Percentiles rank a stretch among this genome's conserved stretches.
phyloP scores from a whole-genome alignment of 2,113 vertebrate genomes.

The Cololabis saira region DNA sequence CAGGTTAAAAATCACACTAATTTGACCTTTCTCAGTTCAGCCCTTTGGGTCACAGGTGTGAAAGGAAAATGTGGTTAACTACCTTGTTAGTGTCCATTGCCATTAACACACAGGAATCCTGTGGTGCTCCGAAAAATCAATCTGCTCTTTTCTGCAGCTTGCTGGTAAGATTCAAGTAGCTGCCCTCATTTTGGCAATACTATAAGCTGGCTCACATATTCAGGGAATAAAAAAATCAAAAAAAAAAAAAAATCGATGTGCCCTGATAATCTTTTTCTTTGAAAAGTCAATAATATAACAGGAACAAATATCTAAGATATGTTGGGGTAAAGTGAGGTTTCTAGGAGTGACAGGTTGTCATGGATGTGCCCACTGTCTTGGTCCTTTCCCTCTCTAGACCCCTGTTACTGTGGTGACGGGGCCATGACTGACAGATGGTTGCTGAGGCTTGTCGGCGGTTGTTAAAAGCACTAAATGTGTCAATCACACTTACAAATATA shows the following conservation, averaged over 20 bases:
- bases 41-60: constrained; percentile 17
- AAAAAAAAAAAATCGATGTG: constrained; percentile 8
- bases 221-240: constrained; percentile 8
- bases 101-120: constrained; percentile 7
- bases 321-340: constrained; percentile 48
- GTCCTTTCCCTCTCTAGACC: constrained; percentile 26
- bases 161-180: constrained; percentile 16
- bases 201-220: constrained; percentile 23
- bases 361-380: constrained; percentile 57
- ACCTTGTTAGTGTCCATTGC: constrained; percentile 26
- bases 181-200: background rate
- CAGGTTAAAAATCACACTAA: background rate
- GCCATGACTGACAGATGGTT: constrained; percentile 67
- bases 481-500: constrained; percentile 58
- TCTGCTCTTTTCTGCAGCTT: constrained; percentile 34
- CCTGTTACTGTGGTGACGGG: constrained; percentile 64
- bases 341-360: constrained; percentile 59
- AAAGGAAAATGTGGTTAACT: constrained; percentile 26
- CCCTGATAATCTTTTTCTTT: background rate
- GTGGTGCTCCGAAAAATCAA: constrained; percentile 18
- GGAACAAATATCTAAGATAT: constrained; percentile 9
- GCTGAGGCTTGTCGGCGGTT: constrained; percentile 61
- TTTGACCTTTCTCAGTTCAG: constrained; percentile 22
- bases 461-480: constrained; percentile 65
- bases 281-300: background rate